phyloP scores from a whole-genome alignment of 1,140 invertebrate species.

The Brachionus calyciflorus region DNA sequence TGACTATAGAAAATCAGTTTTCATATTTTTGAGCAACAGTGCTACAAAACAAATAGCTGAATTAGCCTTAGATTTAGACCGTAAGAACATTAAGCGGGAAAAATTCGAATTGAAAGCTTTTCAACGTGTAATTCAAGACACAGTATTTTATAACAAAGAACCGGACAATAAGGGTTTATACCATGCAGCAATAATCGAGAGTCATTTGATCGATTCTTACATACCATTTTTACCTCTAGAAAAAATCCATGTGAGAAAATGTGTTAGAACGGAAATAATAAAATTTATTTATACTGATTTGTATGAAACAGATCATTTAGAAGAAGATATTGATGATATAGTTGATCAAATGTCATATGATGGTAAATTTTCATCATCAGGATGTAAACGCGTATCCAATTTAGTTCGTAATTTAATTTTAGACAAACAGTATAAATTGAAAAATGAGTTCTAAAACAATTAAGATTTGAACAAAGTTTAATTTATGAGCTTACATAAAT shows the following conservation, averaged over 20 bases:
- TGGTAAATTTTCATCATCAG: conserved; percentile 61
- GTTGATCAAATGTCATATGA: conserved; percentile 60
- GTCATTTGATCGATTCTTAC: conserved; percentile 84
- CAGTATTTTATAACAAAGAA: conserved; percentile 71
- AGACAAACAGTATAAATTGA: conserved; percentile 20
- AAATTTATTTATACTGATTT: conserved; percentile 10
- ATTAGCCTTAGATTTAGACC: not conserved
- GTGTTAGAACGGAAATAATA: conserved; percentile 63
- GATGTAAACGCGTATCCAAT: conserved; percentile 63
- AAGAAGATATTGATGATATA: conserved; percentile 48
- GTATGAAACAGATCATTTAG: not conserved
- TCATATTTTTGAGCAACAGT: conserved; percentile 72
- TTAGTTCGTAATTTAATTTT: conserved; percentile 53
- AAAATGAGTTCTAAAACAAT: conserved; percentile 16
- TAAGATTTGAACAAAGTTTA: no score
- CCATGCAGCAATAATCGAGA: conserved; percentile 72
- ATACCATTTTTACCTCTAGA: conserved; percentile 90
- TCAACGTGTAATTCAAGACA: conserved; percentile 70
- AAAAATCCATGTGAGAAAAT: conserved; percentile 73
- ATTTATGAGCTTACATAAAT: no score
- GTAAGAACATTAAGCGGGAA: not conserved
- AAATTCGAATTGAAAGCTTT: conserved; percentile 67
- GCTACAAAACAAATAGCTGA: conserved; percentile 21
- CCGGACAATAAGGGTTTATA: conserved; percentile 68
- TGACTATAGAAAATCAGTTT: conserved; percentile 70